phyloP scores from a whole-genome alignment of 2,113 vertebrate genomes.

The Ifrita kowaldi region DNA sequence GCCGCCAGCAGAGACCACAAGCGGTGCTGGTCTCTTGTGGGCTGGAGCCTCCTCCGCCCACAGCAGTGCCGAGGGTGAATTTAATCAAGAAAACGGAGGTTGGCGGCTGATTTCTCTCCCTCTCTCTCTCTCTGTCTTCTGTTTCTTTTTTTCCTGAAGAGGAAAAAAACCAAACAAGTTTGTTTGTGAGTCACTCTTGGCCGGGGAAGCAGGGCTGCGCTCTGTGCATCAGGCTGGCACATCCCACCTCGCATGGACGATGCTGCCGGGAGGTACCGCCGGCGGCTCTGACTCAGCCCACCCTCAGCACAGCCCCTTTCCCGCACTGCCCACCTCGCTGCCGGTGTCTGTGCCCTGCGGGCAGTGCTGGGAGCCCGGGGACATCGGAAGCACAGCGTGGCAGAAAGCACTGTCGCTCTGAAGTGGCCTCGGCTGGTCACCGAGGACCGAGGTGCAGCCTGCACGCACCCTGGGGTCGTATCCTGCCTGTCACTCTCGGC shows the following conservation, averaged over 20 bases:
- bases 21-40: not conserved
- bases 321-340: not conserved
- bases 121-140: not conserved
- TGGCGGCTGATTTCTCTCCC: not conserved
- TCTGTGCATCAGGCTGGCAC: not conserved
- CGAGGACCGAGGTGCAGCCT: not conserved
- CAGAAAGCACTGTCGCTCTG: accelerated
- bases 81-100: not conserved
- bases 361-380: not conserved
- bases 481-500: not conserved
- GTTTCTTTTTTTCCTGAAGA: not conserved
- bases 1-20: not conserved
- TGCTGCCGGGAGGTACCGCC: not conserved
- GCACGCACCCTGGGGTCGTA: accelerated
- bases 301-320: not conserved
- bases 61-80: not conserved
- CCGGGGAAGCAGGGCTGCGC: not conserved
- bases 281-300: not conserved
- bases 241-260: not conserved
- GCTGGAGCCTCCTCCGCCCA: not conserved
- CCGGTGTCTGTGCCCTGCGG: accelerated
- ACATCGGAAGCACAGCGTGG: not conserved
- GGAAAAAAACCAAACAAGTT: not conserved
- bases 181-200: slow-evolving; percentile 21
- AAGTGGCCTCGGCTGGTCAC: not conserved